Base-by-base conservation (phyloP, 2,888 invertebrate genomes). In the Drosophila affinis region DNA sequence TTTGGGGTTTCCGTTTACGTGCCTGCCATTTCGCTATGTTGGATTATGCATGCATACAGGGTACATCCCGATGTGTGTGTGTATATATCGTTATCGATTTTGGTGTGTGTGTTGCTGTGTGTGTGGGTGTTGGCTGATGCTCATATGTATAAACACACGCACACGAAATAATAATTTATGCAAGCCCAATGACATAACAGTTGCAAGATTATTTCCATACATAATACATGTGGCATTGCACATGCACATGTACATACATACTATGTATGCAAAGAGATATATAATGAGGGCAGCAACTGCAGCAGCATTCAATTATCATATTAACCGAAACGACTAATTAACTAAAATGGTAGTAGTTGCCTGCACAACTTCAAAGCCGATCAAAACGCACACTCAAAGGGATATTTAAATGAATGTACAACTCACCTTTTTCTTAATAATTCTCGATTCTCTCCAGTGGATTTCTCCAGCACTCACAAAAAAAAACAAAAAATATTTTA, bases 1-100 rank as follows among this genome's bases (percentile, higher is more conserved):
- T 73, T 85, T 39, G 39, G 69, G 79, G 87, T 89, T 89, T 85
- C 85, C 89, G 85, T 77, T 87, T 76, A 85, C 85, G 77, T 87
- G 77, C 58, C 61, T 53, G 75, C 24, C 57, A 39, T 56, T 45
- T 65, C 46, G 29, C 51, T 52, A 39, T 48, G 72, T 71, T 58
- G 53, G 59, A 52, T 39, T 44, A 24, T 62, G 51, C 39, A 14
- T 62, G 29, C 21, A 3, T 44, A 21, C 6, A 53, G n/a, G 46
- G n/a, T 58, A 34, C 48, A 48, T 18, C 18, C 18, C 18, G 18
- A 18, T 18, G 18, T 18, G 18, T 27, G 27, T 27, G 27, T 27
- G 7, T 1, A 27, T 27, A 27, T 24, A n/a, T 60, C 27, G 29
- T 54, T 63, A 39, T 51, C 21, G 46, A 12, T 62, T n/a, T 58